Percentiles rank a stretch among this genome's conserved stretches.
These are phyloP conservation scores for Ia io DNA, from an alignment of 2,113 vertebrate genomes.

Conservation along the genomic window DNA sequence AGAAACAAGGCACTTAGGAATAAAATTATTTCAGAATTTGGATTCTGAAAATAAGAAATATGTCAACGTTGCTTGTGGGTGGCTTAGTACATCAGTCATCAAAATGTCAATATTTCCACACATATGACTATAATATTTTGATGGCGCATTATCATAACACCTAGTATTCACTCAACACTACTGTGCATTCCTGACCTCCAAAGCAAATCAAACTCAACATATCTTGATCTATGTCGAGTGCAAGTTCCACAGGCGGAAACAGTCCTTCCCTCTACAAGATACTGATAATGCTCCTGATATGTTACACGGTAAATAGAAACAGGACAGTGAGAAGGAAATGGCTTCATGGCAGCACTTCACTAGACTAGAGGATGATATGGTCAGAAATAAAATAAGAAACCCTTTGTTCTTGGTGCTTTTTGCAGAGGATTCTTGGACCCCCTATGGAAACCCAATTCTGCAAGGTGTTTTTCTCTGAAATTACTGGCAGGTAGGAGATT, in stretches of 20 bases:
- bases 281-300: not conserved
- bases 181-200: not conserved
- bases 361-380: not conserved
- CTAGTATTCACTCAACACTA: not conserved
- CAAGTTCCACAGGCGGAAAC: not conserved
- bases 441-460: not conserved
- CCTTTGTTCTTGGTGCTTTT: conserved; percentile 14
- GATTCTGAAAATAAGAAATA: conserved; percentile 28
- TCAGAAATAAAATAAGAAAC: not conserved
- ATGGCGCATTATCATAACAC: not conserved
- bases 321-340: not conserved
- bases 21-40: conserved; percentile 18
- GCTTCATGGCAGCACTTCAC: not conserved
- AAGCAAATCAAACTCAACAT: not conserved
- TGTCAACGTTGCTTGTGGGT: not conserved
- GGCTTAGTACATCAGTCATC: not conserved
- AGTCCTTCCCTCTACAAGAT: not conserved
- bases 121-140: not conserved
- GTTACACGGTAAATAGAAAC: not conserved
- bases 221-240: not conserved
- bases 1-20: not conserved
- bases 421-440: not conserved
- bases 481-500: conserved; percentile 56
- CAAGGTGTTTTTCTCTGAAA: conserved; percentile 14
- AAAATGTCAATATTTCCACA: conserved; percentile 55